These are phyloP conservation scores for Brachyptera risi DNA, from an alignment of 2,888 invertebrate species.

Conservation along the genomic window DNA sequence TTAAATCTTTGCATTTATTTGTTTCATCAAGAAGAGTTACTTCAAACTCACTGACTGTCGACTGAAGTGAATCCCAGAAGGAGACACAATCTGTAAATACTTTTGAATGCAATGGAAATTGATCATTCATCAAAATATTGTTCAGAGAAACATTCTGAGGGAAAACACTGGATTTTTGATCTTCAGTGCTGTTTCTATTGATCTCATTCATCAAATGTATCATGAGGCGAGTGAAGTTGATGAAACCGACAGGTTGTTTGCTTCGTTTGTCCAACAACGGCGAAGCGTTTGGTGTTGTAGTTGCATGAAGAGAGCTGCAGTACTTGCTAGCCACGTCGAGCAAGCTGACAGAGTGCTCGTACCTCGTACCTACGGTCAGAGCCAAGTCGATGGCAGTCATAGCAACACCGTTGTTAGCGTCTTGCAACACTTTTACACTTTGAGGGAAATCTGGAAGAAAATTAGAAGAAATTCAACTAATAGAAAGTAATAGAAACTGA, in stretches of 20 bases:
- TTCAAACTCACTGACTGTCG: neutral
- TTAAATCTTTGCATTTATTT: neutral
- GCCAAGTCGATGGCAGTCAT: constrained; percentile 42
- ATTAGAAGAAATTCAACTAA: too few species aligned
- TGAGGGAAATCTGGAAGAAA: constrained; percentile 22
- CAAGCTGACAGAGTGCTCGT: constrained; percentile 38
- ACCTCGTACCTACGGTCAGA: constrained; percentile 38
- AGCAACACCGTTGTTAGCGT: constrained; percentile 29
- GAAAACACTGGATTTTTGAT: neutral
- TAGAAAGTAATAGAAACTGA: too few species aligned
- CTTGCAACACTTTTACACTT: constrained; percentile 9
- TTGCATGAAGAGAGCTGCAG: constrained; percentile 33
- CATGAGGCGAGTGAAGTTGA: constrained; percentile 23
- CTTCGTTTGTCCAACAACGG: neutral
- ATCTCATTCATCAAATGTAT: constrained; percentile 27
- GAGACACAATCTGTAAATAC: neutral
- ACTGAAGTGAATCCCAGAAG: constrained; percentile 18
- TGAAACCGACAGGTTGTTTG: constrained; percentile 19
- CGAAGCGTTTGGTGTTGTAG: constrained; percentile 33
- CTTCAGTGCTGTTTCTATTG: constrained; percentile 3
- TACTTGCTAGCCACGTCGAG: constrained; percentile 42
- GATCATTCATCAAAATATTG: neutral
- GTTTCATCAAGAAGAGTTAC: neutral
- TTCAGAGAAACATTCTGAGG: neutral
- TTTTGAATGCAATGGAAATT: neutral